Base-by-base conservation (phyloP, 2,888 invertebrate genomes). In the Mactromeris polynyma region DNA sequence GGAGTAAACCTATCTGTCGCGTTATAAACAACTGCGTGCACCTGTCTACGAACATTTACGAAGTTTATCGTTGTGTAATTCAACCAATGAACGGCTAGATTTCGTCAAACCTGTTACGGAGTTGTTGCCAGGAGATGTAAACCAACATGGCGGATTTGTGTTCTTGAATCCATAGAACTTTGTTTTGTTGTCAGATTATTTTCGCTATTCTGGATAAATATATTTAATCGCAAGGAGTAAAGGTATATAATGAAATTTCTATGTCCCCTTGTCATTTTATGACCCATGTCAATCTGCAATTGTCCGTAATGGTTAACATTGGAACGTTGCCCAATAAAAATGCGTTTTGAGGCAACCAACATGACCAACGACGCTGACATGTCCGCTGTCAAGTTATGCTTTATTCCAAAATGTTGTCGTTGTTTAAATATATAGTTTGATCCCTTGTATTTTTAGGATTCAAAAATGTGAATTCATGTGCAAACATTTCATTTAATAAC, bases 81-180 rank as follows among this genome's bases (percentile, higher is more conserved):
- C 46, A 83, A n/a, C 78, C 80, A 38, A 73, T 73, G 36, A 73
- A 73, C 73, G 36, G 73, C 6, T 19, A 36, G 31, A 17, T 73
- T 73, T 73, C 36, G 26, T 14, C 14, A 19, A 14, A 51, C n/a
- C 21, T 26, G 80, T 86, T 73, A 86, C 93, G 93, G 78, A 42
- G 54, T 78, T 89, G 94, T 94, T 94, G 94, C 94, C 89, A 90
- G 86, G 94, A 38, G 91, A 92, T 92, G 87, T 89, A 90, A 90
- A 93, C 92, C 89, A 91, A 87, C 88, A 94, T 94, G 94, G 94
- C 94, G 93, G 94, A 86, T 85, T 89, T 81, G 83, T 51, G 80
- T 83, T 79, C 78, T 38, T 81, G 54, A 80, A 78, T 83, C 31
- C 81, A 38, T 36, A 7, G 26, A 64, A 26, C 9, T 26, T 64